These are phyloP conservation scores for Ptilodon capucinus DNA, from an alignment of 2,888 invertebrate species.

Conservation along the genomic window DNA sequence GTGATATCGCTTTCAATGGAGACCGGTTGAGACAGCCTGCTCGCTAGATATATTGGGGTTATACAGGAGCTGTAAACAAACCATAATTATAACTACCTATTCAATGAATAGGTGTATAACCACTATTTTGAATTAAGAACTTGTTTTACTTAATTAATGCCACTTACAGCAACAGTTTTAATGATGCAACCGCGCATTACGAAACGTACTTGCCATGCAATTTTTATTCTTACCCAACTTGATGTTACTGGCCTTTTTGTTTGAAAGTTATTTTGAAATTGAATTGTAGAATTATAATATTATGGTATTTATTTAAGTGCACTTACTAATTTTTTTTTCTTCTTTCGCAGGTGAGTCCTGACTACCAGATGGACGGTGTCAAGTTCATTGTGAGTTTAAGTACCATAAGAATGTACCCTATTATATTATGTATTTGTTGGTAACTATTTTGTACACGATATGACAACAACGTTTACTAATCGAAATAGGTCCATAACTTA, in stretches of 20 bases:
- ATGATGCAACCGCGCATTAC: neutral
- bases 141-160: neutral
- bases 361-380: conserved; percentile 49
- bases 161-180: neutral
- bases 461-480: neutral
- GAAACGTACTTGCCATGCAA: neutral
- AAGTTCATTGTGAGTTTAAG: conserved; percentile 43
- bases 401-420: neutral
- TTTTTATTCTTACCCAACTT: neutral
- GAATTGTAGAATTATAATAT: too few relatives aligned
- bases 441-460: neutral
- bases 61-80: conserved; percentile 11
- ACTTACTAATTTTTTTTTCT: conserved; percentile 21
- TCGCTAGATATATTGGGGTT: conserved; percentile 41
- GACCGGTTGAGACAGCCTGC: conserved; percentile 69
- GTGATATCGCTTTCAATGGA: conserved; percentile 78
- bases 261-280: neutral
- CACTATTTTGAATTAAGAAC: neutral
- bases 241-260: neutral
- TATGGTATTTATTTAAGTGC: neutral
- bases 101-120: neutral
- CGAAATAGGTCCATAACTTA: too few relatives aligned
- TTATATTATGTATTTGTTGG: neutral
- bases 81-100: neutral
- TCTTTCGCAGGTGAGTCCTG: conserved; percentile 67